Base-by-base conservation (phyloP, 2,888 invertebrate genomes). In the Oscheius sp. region DNA sequence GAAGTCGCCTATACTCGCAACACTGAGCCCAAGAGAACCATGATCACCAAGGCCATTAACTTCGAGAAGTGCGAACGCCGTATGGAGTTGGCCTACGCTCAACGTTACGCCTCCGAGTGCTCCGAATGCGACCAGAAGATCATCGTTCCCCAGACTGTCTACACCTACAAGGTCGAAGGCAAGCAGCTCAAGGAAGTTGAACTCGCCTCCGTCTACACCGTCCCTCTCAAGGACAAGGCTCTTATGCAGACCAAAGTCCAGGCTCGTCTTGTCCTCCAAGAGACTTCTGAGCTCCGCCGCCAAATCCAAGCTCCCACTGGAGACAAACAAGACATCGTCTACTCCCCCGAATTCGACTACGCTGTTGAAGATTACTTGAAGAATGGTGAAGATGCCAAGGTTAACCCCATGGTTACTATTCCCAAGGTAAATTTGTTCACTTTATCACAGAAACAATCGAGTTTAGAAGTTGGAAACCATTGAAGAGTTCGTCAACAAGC, bases 41-140 rank as follows among this genome's bases (percentile, higher is more conserved):
- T 67, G 24, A 67, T 78, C 71, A 77, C 76, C 73, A 78, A 78
- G 70, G 70, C 87, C 44, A 77, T 87, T 76, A 86, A 88, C 86
- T 87, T 87, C 81, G 84, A 87, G 69, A 85, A 86, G 71, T 87
- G 87, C 82, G 68, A 69, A 56, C 73, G 83, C 65, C 83, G 86
- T 68, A 83, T 86, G 26, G 69, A 71, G 51, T 47, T 38, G 49
- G 63, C 51, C 45, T 73, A 73, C 56, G 69, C 69, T 64, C 63
- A 71, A 45, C 72, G 71, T 38, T 72, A 49, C 67, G 54, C 62
- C 20, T 67, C 71, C 54, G 72, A 74, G 62, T 68, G 69, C 68
- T 62, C 61, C 65, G 72, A 74, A 62, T 71, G 74, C 73, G 68
- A 71, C 36, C 57, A 72, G 63, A 68, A 69, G 47, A 57, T 57